Conservation (phyloP, 53 echinoderm and acorn worm genomes). For the Patiria pectinifera region DNA sequence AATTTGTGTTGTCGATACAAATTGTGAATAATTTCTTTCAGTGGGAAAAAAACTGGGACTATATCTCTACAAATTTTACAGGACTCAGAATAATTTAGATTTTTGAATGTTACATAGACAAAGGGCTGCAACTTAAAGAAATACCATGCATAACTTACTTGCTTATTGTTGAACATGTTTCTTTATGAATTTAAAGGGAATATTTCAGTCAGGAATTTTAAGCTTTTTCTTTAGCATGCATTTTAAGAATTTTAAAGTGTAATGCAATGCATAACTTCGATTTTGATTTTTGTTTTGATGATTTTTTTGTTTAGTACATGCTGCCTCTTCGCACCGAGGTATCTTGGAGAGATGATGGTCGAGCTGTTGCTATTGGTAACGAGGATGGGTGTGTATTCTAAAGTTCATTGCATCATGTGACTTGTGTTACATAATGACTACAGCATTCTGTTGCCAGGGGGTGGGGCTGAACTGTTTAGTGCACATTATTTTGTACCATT, state of each 20-base stretch:
- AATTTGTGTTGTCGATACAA: no score
- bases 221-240: no score
- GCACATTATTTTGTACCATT: neutral
- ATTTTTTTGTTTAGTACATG: conserved; percentile 71
- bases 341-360: conserved; percentile 84
- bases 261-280: no score
- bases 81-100: no score
- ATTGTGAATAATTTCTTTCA: no score
- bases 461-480: neutral
- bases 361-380: conserved; percentile 89
- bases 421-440: neutral
- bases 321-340: conserved; percentile 87
- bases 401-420: neutral
- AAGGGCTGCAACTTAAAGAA: neutral
- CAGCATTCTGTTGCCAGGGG: neutral
- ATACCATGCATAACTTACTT: neutral
- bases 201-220: no score
- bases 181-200: neutral
- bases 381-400: conserved; percentile 85
- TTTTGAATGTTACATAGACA: no score
- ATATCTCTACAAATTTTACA: no score
- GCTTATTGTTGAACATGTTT: neutral
- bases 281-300: neutral
- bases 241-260: neutral
- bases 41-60: no score